These are phyloP conservation scores for Mylabris sibirica DNA, from an alignment of 2,888 invertebrate species.

Conservation along the genomic window DNA sequence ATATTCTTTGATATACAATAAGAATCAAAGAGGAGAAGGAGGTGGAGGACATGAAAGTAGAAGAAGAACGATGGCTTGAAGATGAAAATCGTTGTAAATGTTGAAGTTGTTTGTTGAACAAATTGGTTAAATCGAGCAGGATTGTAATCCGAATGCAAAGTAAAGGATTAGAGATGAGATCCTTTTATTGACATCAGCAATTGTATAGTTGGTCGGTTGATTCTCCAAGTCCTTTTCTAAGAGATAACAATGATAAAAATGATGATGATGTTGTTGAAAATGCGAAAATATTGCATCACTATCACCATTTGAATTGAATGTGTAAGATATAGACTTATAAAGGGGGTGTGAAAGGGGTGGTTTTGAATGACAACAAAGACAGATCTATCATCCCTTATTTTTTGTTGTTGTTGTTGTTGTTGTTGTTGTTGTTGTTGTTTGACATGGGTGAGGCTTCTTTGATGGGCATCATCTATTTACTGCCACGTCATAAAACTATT, in stretches of 20 bases:
- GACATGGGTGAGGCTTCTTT: neutral
- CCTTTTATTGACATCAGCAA: slow-evolving; percentile 52
- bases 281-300: neutral
- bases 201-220: slow-evolving; percentile 27
- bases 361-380: neutral
- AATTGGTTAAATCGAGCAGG: slow-evolving; percentile 60
- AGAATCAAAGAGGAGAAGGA: too few relatives aligned
- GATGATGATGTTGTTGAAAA: neutral
- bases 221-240: slow-evolving; percentile 33
- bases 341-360: neutral
- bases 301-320: too few relatives aligned
- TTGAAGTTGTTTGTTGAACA: slow-evolving; percentile 56
- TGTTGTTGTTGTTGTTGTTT: neutral
- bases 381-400: neutral
- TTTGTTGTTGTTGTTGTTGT: neutral
- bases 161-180: slow-evolving; percentile 54
- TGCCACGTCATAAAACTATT: neutral
- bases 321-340: too few relatives aligned
- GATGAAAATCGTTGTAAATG: slow-evolving; percentile 11
- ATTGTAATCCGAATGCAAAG: slow-evolving; percentile 57
- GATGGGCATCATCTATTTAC: neutral
- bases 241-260: too few relatives aligned
- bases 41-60: too few relatives aligned
- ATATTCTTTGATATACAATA: neutral
- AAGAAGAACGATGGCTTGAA: neutral